phyloP scores from a whole-genome alignment of 2,113 vertebrate species.

The Perccottus glenii region DNA sequence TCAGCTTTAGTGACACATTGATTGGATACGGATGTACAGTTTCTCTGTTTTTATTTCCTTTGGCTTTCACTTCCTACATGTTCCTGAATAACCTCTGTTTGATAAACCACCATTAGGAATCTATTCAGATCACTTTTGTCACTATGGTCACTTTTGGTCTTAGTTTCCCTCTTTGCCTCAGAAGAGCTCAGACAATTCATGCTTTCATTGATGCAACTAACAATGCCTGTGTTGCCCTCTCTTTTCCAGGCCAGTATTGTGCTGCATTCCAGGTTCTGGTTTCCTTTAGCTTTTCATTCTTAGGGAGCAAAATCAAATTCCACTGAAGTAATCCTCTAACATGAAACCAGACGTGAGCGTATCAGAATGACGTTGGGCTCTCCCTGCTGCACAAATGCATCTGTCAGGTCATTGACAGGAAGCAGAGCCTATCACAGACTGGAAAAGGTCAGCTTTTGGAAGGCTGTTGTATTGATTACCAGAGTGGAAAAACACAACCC shows the following conservation, averaged over 20 bases:
- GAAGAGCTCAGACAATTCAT: neutral
- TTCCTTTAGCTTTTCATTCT: neutral
- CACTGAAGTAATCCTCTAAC: neutral
- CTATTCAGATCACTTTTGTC: too few species aligned
- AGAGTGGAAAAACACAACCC: neutral
- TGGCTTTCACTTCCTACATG: neutral
- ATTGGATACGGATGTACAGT: neutral
- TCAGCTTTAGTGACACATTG: neutral
- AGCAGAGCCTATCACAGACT: neutral
- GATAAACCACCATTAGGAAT: neutral
- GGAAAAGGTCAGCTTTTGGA: neutral
- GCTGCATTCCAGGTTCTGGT: neutral
- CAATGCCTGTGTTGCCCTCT: neutral
- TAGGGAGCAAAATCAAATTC: neutral
- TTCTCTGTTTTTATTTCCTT: neutral
- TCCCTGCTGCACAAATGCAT: conserved; percentile 4
- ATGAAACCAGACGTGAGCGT: neutral
- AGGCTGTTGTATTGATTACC: neutral
- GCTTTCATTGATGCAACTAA: neutral
- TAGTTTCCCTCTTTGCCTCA: neutral
- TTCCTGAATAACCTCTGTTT: neutral
- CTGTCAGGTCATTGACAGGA: neutral
- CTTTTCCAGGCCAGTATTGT: neutral
- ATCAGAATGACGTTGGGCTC: neutral
- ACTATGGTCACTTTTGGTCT: neutral